Percentiles rank a stretch among this genome's conserved stretches.
phyloP scores from a whole-genome alignment of 2,797 vertebrate species.

The Bradypodion pumilum region DNA sequence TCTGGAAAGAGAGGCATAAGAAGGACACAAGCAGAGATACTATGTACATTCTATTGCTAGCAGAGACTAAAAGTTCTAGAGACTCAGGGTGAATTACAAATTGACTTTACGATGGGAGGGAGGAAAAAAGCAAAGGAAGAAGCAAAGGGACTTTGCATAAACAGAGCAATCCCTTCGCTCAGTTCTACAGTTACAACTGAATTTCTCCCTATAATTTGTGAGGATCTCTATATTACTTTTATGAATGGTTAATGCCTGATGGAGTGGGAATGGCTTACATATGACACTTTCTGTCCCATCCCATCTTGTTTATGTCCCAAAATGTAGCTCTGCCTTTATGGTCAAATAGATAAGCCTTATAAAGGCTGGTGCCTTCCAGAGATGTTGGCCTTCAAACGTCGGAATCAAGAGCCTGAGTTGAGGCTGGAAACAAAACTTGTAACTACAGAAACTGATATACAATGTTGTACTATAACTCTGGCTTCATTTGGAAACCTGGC shows the following conservation, averaged over 20 bases:
- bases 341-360: neutral
- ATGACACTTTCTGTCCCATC: neutral
- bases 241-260: neutral
- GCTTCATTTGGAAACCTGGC: neutral
- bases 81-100: constrained; percentile 54
- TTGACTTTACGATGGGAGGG: constrained; percentile 30
- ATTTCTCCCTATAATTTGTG: neutral
- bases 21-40: constrained; percentile 46
- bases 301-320: neutral
- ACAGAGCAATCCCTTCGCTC: constrained; percentile 12
- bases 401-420: neutral
- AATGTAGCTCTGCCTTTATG: neutral
- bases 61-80: constrained; percentile 45
- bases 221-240: no score
- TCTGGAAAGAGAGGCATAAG: neutral
- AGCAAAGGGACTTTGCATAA: constrained; percentile 12
- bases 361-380: neutral
- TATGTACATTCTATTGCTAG: neutral
- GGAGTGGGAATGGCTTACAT: neutral
- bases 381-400: neutral
- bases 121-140: accelerated
- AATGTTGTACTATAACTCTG: neutral
- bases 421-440: neutral
- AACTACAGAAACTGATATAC: neutral
- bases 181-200: neutral